These are phyloP conservation scores for Sminthurides aquaticus DNA, from an alignment of 2,888 invertebrate species.

Conservation along the genomic window DNA sequence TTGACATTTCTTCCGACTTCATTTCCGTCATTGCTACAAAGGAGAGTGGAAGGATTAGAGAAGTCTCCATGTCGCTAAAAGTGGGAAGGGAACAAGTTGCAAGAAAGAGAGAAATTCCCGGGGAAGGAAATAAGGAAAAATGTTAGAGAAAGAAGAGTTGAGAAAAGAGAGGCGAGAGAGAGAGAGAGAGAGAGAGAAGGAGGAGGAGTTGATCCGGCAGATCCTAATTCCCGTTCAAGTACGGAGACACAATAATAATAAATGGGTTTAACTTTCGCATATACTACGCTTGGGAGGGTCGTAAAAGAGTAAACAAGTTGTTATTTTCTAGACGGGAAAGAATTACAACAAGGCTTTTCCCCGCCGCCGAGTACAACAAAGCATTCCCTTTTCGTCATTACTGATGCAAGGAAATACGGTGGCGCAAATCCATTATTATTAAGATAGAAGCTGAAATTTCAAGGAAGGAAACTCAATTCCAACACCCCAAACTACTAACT, in stretches of 20 bases:
- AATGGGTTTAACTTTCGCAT: not conserved
- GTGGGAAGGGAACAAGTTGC: too few species aligned
- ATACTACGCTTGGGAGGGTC: not conserved
- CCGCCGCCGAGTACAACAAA: too few species aligned
- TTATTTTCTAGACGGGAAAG: not conserved
- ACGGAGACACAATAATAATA: not conserved
- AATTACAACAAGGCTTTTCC: not conserved
- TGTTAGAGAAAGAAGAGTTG: not conserved
- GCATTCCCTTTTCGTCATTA: not conserved
- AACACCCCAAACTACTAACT: too few species aligned
- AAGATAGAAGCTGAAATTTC: too few species aligned
- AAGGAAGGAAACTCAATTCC: too few species aligned
- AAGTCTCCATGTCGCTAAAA: too few species aligned
- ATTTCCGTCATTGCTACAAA: not conserved
- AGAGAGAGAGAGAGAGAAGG: not conserved
- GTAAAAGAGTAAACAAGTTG: not conserved
- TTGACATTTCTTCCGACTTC: not conserved
- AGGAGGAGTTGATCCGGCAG: not conserved
- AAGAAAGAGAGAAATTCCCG: too few species aligned
- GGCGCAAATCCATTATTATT: too few species aligned
- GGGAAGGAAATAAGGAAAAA: too few species aligned
- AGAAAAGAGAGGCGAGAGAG: not conserved
- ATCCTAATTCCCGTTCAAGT: not conserved
- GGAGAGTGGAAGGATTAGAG: too few species aligned
- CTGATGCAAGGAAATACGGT: not conserved